phyloP scores from a whole-genome alignment of 2,113 vertebrate genomes.

The Oncorhynchus tshawytscha region DNA sequence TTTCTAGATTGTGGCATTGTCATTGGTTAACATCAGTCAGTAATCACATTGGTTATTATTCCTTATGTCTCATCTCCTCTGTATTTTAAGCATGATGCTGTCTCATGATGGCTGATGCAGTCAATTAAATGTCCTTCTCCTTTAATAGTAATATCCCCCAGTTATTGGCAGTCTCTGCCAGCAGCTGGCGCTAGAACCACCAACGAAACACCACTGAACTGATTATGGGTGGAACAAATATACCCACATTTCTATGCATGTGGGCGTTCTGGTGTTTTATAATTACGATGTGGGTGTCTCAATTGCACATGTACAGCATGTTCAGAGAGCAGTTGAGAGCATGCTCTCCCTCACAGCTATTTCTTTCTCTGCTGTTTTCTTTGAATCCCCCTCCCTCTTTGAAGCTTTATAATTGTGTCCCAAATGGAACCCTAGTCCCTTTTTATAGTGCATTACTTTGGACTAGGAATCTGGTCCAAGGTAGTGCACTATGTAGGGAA shows the following conservation, averaged over 20 bases:
- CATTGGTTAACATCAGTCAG: neutral
- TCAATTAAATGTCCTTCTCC: slow-evolving; percentile 54
- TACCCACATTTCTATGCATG: slow-evolving; percentile 56
- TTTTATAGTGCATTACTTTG: no score
- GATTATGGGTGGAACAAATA: slow-evolving; percentile 56
- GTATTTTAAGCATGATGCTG: slow-evolving; percentile 40
- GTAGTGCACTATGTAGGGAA: slow-evolving; percentile 44
- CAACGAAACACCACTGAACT: slow-evolving; percentile 48
- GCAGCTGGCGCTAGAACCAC: slow-evolving; percentile 69
- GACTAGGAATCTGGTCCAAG: no score
- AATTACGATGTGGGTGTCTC: slow-evolving; percentile 68
- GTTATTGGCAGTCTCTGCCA: slow-evolving; percentile 47
- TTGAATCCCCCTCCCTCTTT: slow-evolving; percentile 39
- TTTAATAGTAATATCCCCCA: slow-evolving; percentile 32
- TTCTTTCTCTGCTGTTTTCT: slow-evolving; percentile 54
- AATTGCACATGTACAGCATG: slow-evolving; percentile 55
- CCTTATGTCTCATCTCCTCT: slow-evolving; percentile 2
- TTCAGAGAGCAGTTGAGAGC: slow-evolving; percentile 60
- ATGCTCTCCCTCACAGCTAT: slow-evolving; percentile 53
- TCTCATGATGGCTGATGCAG: slow-evolving; percentile 71
- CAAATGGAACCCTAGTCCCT: no score
- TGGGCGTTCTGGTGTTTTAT: slow-evolving; percentile 56
- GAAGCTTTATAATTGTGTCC: neutral
- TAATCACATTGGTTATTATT: neutral
- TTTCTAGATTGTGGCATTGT: no score